Evolutionary conservation across 2,797 vertebrate species (phyloP), one percentile per base, ranked within the genome.

Genomic region (Sebastes flavidus): DNA sequence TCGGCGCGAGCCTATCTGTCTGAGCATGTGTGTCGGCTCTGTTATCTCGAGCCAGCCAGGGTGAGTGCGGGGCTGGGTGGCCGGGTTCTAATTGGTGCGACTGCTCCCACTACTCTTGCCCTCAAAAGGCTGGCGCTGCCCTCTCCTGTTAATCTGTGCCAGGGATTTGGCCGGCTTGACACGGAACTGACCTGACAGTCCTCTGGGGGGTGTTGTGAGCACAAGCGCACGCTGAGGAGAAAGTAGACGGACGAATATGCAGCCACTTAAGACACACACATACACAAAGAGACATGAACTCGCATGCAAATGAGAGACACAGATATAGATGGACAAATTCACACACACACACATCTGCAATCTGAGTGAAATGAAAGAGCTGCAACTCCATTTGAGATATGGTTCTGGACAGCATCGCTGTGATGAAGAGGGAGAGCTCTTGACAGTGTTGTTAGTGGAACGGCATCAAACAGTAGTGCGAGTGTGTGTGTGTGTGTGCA

Each of bases 381-480:
- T 4, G 72, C 49, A 71, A 65, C 83, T 88, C 75, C 86, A 83
- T 90, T 87, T 89, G 80, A 88, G 87, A 87, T 80, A 88, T 66
- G 82, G 62, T 54, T 91, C 88, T 89, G 90, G 83, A 90, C 88
- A 87, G 87, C 75, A 32, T 78, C 58, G 29, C 79, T 63, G 46
- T 89, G 88, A 90, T 89, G 85, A 84, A 83, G 86, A 83, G 83
- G 75, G 74, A 79, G 83, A 71, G 84, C 83, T 87, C 89, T 91
- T 80, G 77, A 88, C 85, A 84, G 88, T 42, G 81, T 71, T 87
- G 78, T 84, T 74, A 74, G 85, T 81, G 87, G 81, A 92, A 82
- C 80, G 12, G 84, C 85, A 86, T 92, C 87, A 90, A 91, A 90
- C 82, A 75, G 71, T 32, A 59, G 61, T 25, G 66, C 52, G 78